phyloP scores from a whole-genome alignment of 2,797 vertebrate species.

The Iguana delicatissima region DNA sequence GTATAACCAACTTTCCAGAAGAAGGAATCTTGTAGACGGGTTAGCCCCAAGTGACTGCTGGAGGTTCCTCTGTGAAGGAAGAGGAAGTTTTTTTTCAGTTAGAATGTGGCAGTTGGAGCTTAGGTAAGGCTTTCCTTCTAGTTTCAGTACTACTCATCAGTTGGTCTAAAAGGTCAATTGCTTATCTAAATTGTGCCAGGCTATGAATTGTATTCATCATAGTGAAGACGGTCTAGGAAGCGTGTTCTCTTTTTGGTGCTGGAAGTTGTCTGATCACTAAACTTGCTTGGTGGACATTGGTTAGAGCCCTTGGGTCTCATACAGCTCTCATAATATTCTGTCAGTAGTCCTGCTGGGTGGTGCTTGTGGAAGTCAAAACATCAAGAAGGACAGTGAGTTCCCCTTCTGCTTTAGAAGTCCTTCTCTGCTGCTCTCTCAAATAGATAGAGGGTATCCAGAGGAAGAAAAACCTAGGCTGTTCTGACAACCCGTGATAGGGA shows the following conservation, averaged over 20 bases:
- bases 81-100: background rate
- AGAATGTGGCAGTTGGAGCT: slow-evolving; percentile 21
- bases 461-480: too few species aligned
- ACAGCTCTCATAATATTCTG: too few species aligned
- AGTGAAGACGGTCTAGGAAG: background rate
- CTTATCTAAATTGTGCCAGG: too few species aligned
- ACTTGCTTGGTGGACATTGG: background rate
- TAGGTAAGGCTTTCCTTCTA: background rate
- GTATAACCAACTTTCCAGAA: too few species aligned
- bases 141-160: background rate
- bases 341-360: too few species aligned
- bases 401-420: too few species aligned
- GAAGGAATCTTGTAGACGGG: background rate
- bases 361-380: too few species aligned
- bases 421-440: too few species aligned
- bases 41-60: background rate
- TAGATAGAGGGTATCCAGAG: too few species aligned
- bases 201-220: background rate
- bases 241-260: background rate
- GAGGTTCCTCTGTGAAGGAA: background rate
- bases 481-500: too few species aligned
- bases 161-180: background rate
- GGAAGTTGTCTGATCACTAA: background rate
- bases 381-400: too few species aligned
- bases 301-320: background rate